Base-by-base conservation (phyloP, 1,140 invertebrate genomes). In the Muscidifurax raptorellus region DNA sequence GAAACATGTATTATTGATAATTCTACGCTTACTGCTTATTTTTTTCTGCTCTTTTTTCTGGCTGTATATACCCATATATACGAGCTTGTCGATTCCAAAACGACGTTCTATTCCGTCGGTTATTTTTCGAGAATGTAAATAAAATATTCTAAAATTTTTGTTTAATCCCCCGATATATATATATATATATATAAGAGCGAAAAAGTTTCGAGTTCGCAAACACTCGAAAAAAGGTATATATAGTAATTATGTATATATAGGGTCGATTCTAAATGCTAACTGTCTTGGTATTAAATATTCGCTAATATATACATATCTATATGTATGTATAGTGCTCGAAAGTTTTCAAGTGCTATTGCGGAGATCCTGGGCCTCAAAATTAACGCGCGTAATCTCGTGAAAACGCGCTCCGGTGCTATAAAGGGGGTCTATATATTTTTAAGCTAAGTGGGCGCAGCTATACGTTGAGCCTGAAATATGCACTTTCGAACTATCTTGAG, bases 401-500 rank as follows among this genome's bases (percentile, higher is more conserved):
- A 80, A 80, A 80, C 67, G n/a, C 25, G 32, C 32, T 4, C 5
- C 32, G 7, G 6, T 40, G 1, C 9, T 10, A 40, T 40, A 27
- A 80, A 69, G 12, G 40, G 30, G 7, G 15, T 18, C 15, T 18
- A 32, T 80, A 22, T 69, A 36, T 80, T 40, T 80, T 80, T 69
- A 44, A 80, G 15, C 44, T n/a, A n/a, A n/a, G 15, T 0, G 2
- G 3, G 27, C 10, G 64, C 32, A 22, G 7, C 15, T 15, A n/a
- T n/a, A 44, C 18, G 52, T 18, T 36, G n/a, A 78, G 27, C 64
- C 44, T 80, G n/a, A 80, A 67, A 27, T 69, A 69, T 69, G 15
- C 28, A 44, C 64, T 44, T 69, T 13, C 13, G 15, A 80, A 80
- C 30, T 66, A 44, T 67, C 78, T 80, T 67, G 64, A 80, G n/a